phyloP scores from a whole-genome alignment of 2,113 vertebrate genomes.

The Solenodon paradoxus region DNA sequence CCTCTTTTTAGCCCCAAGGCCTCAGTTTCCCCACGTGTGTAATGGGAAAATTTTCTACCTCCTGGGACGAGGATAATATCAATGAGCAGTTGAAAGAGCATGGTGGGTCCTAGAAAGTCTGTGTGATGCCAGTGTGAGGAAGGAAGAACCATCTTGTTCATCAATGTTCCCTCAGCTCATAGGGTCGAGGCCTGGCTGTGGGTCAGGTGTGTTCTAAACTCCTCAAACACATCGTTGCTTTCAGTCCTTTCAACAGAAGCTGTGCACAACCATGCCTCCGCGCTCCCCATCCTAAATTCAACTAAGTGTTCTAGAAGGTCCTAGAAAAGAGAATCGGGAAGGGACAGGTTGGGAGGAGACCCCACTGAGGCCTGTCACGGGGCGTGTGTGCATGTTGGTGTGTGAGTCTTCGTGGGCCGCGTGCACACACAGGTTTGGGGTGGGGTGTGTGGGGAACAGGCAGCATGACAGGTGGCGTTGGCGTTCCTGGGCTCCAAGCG shows the following conservation, averaged over 20 bases:
- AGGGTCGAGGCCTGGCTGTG: neutral
- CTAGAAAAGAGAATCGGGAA: neutral
- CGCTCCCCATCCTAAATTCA: neutral
- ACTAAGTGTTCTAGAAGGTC: conserved; percentile 23
- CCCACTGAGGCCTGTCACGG: neutral
- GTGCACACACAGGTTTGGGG: conserved; percentile 24
- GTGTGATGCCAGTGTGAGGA: rapidly evolving
- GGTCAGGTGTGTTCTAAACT: neutral
- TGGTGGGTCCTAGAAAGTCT: neutral
- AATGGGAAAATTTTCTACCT: conserved; percentile 9
- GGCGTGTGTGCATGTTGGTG: neutral
- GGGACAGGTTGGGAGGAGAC: neutral
- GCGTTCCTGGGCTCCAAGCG: conserved; percentile 68
- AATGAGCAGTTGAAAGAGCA: neutral
- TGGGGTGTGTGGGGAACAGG: conserved; percentile 64
- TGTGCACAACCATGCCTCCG: neutral
- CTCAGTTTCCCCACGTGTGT: conserved; percentile 43
- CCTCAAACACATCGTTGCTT: neutral
- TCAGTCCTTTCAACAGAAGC: neutral
- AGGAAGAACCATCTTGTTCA: neutral
- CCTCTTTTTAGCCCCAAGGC: neutral
- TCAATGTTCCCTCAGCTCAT: neutral
- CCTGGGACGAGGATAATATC: neutral
- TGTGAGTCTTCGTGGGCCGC: neutral
- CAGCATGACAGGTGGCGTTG: conserved; percentile 77